Base-by-base conservation (phyloP, 2,888 invertebrate genomes). In the Ennomos quercinarius region DNA sequence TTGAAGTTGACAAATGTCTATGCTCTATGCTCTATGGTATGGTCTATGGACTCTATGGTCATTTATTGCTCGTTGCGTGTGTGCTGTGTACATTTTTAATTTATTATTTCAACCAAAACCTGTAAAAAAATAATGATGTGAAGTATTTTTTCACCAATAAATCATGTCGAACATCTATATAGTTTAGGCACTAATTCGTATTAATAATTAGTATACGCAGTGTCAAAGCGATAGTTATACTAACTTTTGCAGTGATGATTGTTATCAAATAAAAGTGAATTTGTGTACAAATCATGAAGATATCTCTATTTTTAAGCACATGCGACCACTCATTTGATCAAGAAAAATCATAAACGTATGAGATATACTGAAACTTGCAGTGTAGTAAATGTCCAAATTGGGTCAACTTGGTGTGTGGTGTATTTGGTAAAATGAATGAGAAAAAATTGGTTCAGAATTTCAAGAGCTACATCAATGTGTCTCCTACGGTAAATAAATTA, bases 391-490 rank as follows among this genome's bases (percentile, higher is more conserved):
- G 67, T 66, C 60, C 67, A 75, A 87, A 88, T 80, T 87, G 84
- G 85, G 85, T 85, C 86, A 86, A 69, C 77, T 64, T 64, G 78
- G 77, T 74, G 78, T 72, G 74, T 73, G 76, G 74, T 68, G 64
- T 73, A 79, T 72, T 77, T 78, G 75, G 78, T 80, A 93, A 83
- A 86, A 93, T 93, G 93, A 92, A 92, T 81, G 93, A 93, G 73
- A 92, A 91, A 83, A 92, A 91, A 80, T 74, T 92, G 66, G 88
- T 88, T 61, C 89, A 91, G 71, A 93, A 93, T 81, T 94, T 94
- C 81, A 93, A 89, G 81, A 93, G 93, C 78, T 94, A 94, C 84
- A 89, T 94, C 75, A 89, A 89, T 74, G 88, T 87, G 69, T 83
- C 88, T 63, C 80, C 87, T 57, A 75, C 84, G 86, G 91, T 91